Conservation (phyloP, 2,888 invertebrate genomes). For the Halictus ligatus region DNA sequence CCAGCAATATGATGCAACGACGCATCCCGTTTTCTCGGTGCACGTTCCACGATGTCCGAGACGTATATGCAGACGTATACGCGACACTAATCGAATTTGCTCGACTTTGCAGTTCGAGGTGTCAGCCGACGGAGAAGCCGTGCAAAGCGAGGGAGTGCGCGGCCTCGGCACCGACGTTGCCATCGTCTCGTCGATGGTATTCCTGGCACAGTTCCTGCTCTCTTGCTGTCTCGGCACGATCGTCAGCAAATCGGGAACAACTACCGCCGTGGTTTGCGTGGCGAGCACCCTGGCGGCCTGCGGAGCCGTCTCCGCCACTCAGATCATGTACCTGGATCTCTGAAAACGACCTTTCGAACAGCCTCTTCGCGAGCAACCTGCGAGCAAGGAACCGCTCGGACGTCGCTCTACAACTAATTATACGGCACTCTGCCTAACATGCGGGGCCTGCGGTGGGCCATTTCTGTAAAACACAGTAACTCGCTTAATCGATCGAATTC, state of each 20-base stretch:
- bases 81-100: constrained; percentile 40
- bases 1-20: background rate
- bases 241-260: constrained; percentile 92
- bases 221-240: constrained; percentile 95
- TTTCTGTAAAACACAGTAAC: background rate
- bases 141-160: constrained; percentile 88
- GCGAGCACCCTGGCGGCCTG: constrained; percentile 94
- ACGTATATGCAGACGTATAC: background rate
- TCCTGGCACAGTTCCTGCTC: constrained; percentile 96
- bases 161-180: constrained; percentile 98
- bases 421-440: background rate
- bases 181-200: constrained; percentile 97
- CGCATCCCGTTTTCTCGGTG: background rate
- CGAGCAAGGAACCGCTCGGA: background rate
- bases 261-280: constrained; percentile 94
- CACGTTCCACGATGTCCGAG: background rate
- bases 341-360: constrained; percentile 84
- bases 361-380: background rate
- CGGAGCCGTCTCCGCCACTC: constrained; percentile 93
- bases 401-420: background rate
- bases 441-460: background rate
- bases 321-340: constrained; percentile 95
- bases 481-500: background rate
- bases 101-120: constrained; percentile 86
- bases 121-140: constrained; percentile 86